Evolutionary conservation across 2,113 vertebrate species (phyloP).

Genomic region (Oxyruncus cristatus): DNA sequence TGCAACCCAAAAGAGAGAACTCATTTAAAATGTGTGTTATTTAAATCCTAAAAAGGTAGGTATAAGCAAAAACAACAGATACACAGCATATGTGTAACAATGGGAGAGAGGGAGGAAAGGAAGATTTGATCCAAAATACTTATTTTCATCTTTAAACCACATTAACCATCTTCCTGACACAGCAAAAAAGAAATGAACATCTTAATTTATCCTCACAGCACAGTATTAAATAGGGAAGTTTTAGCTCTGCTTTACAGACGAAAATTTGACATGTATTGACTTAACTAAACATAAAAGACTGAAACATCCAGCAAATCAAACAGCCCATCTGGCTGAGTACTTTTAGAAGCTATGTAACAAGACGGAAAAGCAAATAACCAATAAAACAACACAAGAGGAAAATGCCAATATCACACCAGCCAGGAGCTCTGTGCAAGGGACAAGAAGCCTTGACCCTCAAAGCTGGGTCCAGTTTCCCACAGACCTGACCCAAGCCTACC

Average conservation of each 20-base stretch:
- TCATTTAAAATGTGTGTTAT: background rate
- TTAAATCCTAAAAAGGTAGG: background rate
- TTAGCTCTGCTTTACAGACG: background rate
- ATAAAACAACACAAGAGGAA: background rate
- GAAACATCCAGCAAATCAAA: slow-evolving; percentile 26
- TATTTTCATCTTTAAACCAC: background rate
- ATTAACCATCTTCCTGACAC: background rate
- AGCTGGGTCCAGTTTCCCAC: background rate
- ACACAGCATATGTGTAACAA: background rate
- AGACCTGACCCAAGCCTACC: accelerated
- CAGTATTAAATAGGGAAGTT: background rate
- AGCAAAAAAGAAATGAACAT: background rate
- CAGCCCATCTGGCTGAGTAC: background rate
- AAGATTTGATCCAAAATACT: background rate
- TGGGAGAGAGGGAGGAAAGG: background rate
- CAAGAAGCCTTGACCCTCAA: background rate
- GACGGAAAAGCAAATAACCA: background rate
- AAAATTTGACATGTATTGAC: slow-evolving; percentile 44
- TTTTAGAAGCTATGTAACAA: background rate
- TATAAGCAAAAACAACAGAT: background rate
- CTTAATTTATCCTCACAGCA: background rate
- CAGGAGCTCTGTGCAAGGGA: background rate
- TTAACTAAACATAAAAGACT: slow-evolving; percentile 8
- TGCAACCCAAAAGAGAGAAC: background rate
- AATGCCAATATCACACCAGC: background rate